These are phyloP conservation scores for Rhagoletis pomonella DNA, from an alignment of 1,140 invertebrate genomes.

Conservation along the genomic window DNA sequence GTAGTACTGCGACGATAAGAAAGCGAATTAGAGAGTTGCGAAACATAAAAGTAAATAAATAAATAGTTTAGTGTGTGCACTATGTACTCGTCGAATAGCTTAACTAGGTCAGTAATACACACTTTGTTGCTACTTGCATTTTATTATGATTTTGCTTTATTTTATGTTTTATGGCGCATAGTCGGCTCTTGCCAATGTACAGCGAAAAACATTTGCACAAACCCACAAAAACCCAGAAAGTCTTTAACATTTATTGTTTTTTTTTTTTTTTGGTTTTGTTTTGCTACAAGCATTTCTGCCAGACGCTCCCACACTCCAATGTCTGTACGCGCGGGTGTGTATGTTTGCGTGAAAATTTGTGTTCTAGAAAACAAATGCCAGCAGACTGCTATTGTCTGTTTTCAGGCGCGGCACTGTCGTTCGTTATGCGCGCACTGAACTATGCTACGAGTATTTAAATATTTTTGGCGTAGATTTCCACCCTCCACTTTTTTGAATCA, in stretches of 20 bases:
- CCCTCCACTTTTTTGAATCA: background rate
- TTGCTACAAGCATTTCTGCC: background rate
- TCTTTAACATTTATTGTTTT: background rate
- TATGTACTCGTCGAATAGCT: background rate
- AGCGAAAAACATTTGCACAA: background rate
- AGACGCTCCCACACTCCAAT: slow-evolving; percentile 24
- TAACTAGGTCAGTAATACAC: slow-evolving; percentile 48
- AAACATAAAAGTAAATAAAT: slow-evolving; percentile 24
- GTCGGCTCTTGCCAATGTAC: no score
- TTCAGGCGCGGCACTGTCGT: background rate
- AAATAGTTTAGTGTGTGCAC: background rate
- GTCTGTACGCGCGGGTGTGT: no score
- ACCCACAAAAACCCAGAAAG: background rate
- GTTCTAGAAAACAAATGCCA: background rate
- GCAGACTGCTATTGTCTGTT: background rate
- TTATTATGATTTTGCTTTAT: slow-evolving; percentile 20
- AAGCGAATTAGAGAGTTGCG: background rate
- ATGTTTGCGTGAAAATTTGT: background rate
- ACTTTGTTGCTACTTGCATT: background rate
- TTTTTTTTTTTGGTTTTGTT: background rate
- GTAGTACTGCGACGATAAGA: slow-evolving; percentile 69
- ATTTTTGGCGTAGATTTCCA: background rate
- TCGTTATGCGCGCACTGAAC: background rate
- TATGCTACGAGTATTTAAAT: background rate
- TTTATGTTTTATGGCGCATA: background rate